Evolutionary conservation across 2,888 invertebrate genomes (phyloP), one percentile per base, ranked within the genome.

Genomic region (Belgica antarctica): DNA sequence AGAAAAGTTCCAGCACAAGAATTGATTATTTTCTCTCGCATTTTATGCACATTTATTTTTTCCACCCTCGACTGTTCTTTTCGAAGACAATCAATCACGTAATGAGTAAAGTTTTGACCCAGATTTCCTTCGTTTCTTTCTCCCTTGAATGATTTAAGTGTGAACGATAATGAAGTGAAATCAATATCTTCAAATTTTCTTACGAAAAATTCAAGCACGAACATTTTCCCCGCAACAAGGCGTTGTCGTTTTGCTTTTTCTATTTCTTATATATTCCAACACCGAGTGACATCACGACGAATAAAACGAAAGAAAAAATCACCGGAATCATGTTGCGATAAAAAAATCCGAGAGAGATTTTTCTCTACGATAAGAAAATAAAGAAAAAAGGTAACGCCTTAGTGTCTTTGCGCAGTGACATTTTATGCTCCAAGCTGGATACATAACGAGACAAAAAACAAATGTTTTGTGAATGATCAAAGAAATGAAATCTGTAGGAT

Each of bases 371-470:
- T 63, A 41, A 15, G 5, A 31, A n/a, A 31, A 31, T 4, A 31
- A 31, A 31, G 10, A 7, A 31, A 31, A 31, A 46, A 31, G 63
- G 63, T 28, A 63, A 63, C 63, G 63, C 63, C 63, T 63, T 63
- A 46, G 46, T 41, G 41, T 63, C 46, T 25, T 63, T 63, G 63
- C 63, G 63, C 63, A 63, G 22, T 63, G 63, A 63, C 63, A 63
- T 63, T 46, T 31, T 31, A 31, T 10, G 31, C 31, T 31, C 31
- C 31, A 31, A 31, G 10, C 31, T 63, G 12, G 12, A 46, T 46
- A 17, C 17, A 46, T 17, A 46, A 15, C 34, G 34, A 12, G 34
- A 34, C n/a, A n/a, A n/a, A n/a, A n/a, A n/a, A n/a, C n/a, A n/a
- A 34, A 8, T 34, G 7, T 34, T 34, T 34, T 34, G 7, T 8